Base-by-base conservation (phyloP, 1,140 invertebrate species). In the Microplitis mediator region DNA sequence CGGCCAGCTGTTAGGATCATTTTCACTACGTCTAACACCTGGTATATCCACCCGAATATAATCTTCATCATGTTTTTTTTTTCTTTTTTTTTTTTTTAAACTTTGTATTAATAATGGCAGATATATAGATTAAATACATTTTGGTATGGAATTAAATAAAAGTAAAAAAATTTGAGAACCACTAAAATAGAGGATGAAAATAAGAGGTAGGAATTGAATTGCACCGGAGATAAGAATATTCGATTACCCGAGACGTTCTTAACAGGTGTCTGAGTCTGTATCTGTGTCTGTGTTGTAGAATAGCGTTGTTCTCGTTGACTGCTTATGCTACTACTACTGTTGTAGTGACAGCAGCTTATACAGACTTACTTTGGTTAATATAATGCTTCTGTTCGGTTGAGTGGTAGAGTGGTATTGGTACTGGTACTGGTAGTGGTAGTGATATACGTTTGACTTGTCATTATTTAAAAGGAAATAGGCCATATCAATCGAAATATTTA, bases 211-310 rank as follows among this genome's bases (percentile, higher is more conserved):
- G 51, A 68, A 54, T 34, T 34, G 52, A 16, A 68, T 56, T 56
- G 13, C 39, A 45, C 71, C 62, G 50, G 64, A 72, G 71, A 72
- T 72, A 72, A 72, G 71, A 72, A 65, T 72, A 72, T 72, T 72
- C 52, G 71, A 72, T 72, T 72, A 72, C 34, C 61, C 31, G 14
- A 67, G 63, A 72, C 52, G 64, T 72, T 63, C 64, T 66, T 72
- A 72, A 72, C 71, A 72, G 71, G 71, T 72, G 64, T 72, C 50
- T 56, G 34, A 3, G 14, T 16, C 50, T 65, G 62, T 58, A 6
- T 45, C 70, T 58, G 62, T 32, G 5, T 52, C 14, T 31, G 36
- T 3, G 50, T 66, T 66, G 50, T 51, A 51, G 14, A 64, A 51
- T 51, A 66, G 51, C 36, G 0, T 9, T 45, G 39, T 45, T 45